phyloP scores from a whole-genome alignment of 2,797 vertebrate species.

The Premnoplex brunnescens region DNA sequence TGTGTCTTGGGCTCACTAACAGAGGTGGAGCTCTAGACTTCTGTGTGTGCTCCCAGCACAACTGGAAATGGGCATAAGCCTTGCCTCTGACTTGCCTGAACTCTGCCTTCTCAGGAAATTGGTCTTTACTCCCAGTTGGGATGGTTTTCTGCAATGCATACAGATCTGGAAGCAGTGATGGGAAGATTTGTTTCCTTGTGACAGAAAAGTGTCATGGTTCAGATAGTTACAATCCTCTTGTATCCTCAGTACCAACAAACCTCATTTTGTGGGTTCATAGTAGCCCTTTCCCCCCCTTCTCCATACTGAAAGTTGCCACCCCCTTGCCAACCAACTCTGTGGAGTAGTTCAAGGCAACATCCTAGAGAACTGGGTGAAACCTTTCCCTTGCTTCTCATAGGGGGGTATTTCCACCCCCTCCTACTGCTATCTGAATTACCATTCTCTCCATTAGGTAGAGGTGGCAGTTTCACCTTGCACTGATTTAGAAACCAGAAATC shows the following conservation, averaged over 20 bases:
- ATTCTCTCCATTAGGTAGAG: background rate
- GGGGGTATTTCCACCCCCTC: background rate
- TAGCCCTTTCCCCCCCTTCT: background rate
- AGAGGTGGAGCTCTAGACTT: background rate
- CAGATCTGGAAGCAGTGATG: background rate
- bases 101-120: background rate
- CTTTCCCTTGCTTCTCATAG: background rate
- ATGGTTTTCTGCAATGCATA: background rate
- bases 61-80: background rate
- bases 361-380: background rate
- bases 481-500: background rate
- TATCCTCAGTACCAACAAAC: background rate
- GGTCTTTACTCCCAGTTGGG: background rate
- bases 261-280: background rate
- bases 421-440: background rate
- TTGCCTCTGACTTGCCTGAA: background rate
- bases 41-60: background rate
- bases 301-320: background rate
- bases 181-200: background rate
- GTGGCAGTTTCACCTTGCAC: background rate
- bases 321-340: background rate
- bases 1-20: accelerated
- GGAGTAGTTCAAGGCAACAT: background rate
- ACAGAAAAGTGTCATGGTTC: background rate
- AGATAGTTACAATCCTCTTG: background rate